These are phyloP conservation scores for Noctua comes DNA, from an alignment of 2,888 invertebrate species.

Conservation along the genomic window DNA sequence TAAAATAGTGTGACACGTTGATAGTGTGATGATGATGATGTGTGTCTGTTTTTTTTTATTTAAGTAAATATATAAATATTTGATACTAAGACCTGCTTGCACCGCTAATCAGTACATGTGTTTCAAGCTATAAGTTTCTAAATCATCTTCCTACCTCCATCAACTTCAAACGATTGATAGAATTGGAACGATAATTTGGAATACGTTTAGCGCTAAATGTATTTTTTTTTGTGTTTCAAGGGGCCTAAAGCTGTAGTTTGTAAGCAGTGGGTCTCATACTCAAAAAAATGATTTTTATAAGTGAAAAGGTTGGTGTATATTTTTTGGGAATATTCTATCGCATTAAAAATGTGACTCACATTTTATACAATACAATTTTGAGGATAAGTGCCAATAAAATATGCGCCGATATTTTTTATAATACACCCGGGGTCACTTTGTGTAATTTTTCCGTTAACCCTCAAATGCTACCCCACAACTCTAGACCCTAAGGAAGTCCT, in stretches of 20 bases:
- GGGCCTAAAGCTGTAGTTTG: no score
- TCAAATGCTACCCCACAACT: slow-evolving; percentile 73
- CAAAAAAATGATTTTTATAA: not conserved
- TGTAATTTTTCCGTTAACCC: slow-evolving; percentile 76
- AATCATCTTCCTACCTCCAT: not conserved
- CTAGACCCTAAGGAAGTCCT: slow-evolving; percentile 81
- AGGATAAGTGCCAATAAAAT: slow-evolving; percentile 35
- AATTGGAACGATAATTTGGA: not conserved
- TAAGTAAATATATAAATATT: not conserved
- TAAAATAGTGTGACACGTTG: no score
- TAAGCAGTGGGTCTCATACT: not conserved
- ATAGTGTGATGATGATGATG: no score
- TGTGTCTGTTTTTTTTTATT: no score
- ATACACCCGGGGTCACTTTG: slow-evolving; percentile 51
- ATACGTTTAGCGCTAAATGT: not conserved
- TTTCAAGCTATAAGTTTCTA: not conserved
- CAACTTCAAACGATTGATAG: not conserved
- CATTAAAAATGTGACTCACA: not conserved
- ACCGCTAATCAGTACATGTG: not conserved
- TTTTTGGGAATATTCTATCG: slow-evolving; percentile 1
- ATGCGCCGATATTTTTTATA: slow-evolving; percentile 35
- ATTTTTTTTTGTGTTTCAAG: not conserved
- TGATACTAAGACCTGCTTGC: no score
- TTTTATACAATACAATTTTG: slow-evolving; percentile 30
- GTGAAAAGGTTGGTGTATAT: not conserved